phyloP scores from a whole-genome alignment of 2,113 vertebrate genomes.

The Paramisgurnus dabryanus region DNA sequence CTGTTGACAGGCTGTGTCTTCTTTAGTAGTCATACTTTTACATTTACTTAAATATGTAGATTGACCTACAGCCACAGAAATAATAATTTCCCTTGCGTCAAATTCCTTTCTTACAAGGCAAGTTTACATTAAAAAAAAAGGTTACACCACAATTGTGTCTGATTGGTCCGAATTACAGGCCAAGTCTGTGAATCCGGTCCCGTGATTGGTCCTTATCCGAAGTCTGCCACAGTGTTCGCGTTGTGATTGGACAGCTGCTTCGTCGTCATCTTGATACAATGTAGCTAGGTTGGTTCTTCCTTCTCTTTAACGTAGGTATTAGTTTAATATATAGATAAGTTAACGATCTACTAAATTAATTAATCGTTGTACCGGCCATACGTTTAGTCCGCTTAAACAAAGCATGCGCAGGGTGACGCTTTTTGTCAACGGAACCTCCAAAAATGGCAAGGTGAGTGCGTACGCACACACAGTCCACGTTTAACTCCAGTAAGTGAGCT shows the following conservation, averaged over 20 bases:
- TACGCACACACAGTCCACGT: constrained; percentile 11
- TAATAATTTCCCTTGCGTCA: constrained; percentile 34
- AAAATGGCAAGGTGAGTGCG: constrained; percentile 89
- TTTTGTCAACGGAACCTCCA: constrained; percentile 91
- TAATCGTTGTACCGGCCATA: not conserved
- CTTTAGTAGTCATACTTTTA: too few species aligned
- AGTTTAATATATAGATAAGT: constrained; percentile 23
- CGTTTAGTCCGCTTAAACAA: constrained; percentile 38
- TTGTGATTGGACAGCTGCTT: constrained; percentile 34
- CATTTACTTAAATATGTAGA: too few species aligned
- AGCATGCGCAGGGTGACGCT: constrained; percentile 95
- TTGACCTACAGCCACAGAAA: constrained; percentile 2
- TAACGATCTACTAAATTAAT: not conserved
- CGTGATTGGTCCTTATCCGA: constrained; percentile 33
- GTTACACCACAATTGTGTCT: constrained; percentile 38
- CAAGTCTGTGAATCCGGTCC: not conserved
- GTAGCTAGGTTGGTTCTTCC: constrained; percentile 23
- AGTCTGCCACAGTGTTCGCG: not conserved
- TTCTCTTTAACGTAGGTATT: constrained; percentile 4
- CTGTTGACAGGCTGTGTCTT: not conserved
- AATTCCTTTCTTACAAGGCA: constrained; percentile 40
- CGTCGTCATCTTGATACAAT: constrained; percentile 25
- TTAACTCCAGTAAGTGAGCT: constrained; percentile 1
- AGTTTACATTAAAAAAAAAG: constrained; percentile 16
- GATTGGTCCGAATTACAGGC: constrained; percentile 35